phyloP scores from a whole-genome alignment of 2,797 vertebrate genomes.

The Acipenser transmontanus region DNA sequence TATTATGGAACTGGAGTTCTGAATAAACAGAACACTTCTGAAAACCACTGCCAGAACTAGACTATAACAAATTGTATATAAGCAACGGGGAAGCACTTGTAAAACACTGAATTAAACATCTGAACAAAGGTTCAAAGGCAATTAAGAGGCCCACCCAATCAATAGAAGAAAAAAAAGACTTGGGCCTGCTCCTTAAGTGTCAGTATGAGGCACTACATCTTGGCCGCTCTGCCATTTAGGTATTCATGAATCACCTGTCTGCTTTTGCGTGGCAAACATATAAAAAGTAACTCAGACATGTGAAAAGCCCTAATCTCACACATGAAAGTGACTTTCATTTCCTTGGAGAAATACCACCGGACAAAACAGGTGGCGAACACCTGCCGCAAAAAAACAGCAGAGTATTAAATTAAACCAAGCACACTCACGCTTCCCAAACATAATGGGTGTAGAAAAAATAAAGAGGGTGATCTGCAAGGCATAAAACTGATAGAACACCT shows the following conservation, averaged over 20 bases:
- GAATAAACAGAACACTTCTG: no score
- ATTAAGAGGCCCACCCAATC: no score
- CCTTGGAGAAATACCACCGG: neutral
- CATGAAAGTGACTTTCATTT: constrained; percentile 8
- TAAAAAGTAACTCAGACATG: neutral
- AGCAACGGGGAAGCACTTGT: no score
- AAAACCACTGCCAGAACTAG: no score
- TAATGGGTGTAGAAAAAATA: neutral
- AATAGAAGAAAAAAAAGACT: no score
- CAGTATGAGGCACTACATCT: no score
- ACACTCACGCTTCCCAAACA: neutral
- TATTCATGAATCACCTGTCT: neutral
- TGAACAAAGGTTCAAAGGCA: no score
- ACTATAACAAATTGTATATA: no score
- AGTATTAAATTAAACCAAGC: neutral
- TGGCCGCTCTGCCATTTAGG: neutral
- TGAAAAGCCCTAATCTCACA: neutral
- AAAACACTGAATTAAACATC: no score
- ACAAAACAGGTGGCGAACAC: neutral
- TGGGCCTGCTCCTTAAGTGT: no score
- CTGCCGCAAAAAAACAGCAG: neutral
- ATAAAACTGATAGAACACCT: no score
- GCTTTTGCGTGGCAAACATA: neutral
- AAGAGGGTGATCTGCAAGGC: neutral
- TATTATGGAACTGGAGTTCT: no score